phyloP scores from a whole-genome alignment of 2,113 vertebrate genomes.

The Dasyprocta punctata region DNA sequence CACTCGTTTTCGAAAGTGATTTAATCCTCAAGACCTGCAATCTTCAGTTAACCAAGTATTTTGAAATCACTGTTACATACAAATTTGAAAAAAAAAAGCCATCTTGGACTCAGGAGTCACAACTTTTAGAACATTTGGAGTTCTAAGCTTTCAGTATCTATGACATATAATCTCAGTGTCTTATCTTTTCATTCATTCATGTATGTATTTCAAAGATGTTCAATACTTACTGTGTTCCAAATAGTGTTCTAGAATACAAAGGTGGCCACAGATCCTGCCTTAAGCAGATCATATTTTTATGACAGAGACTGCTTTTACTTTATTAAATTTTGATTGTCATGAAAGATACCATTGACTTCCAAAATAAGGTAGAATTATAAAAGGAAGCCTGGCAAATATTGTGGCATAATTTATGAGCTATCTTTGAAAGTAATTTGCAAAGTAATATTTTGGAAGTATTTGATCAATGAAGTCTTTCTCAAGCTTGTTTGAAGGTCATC shows the following conservation, averaged over 20 bases:
- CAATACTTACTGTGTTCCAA: neutral
- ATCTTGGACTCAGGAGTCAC: neutral
- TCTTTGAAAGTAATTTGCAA: neutral
- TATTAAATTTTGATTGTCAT: neutral
- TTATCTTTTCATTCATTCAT: neutral
- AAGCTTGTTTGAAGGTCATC: neutral
- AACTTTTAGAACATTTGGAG: neutral
- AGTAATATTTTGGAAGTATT: neutral
- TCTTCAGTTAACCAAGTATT: constrained; percentile 45
- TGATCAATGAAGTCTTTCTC: neutral
- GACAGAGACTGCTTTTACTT: neutral
- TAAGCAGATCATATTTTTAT: neutral
- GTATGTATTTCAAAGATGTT: neutral
- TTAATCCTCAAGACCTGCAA: constrained; percentile 42
- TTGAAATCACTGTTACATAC: constrained; percentile 52
- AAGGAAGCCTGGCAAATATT: neutral
- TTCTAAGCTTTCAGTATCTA: neutral
- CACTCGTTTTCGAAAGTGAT: neutral
- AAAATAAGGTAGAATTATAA: neutral
- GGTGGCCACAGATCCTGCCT: neutral
- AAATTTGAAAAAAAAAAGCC: constrained; percentile 50
- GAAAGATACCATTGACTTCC: neutral
- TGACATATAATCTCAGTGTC: neutral
- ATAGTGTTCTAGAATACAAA: neutral
- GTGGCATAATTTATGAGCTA: neutral